These are phyloP conservation scores for Anhinga anhinga DNA, from an alignment of 2,113 vertebrate species.

Conservation along the genomic window DNA sequence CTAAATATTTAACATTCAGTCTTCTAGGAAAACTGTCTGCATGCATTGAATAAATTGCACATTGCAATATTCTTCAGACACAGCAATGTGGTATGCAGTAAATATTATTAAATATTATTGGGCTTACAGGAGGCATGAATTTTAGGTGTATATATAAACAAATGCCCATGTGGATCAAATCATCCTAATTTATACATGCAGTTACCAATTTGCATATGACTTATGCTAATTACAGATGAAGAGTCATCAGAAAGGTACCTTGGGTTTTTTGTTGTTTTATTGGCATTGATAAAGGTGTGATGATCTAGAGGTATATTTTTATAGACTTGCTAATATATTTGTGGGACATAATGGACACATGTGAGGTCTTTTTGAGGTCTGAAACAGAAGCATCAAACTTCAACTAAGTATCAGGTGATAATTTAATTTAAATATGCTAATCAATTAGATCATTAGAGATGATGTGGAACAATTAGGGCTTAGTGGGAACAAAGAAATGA, in stretches of 20 bases:
- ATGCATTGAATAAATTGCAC: background rate
- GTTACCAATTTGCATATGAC: background rate
- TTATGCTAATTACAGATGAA: background rate
- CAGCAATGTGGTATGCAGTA: background rate
- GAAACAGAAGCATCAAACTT: background rate
- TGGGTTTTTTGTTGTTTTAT: background rate
- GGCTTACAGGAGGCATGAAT: background rate
- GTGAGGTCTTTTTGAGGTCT: background rate
- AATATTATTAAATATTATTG: background rate
- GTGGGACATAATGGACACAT: background rate
- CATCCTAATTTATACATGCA: background rate
- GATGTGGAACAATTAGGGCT: background rate
- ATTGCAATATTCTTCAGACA: background rate
- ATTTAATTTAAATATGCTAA: background rate
- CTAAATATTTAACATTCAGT: background rate
- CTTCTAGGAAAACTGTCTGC: background rate
- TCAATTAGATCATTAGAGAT: background rate
- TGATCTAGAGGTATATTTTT: background rate
- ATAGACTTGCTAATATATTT: background rate
- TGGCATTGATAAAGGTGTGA: background rate
- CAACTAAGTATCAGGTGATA: background rate
- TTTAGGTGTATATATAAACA: background rate
- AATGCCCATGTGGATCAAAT: background rate
- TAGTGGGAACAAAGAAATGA: background rate
- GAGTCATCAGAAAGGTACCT: background rate